These are phyloP conservation scores for Calcarius lapponicus DNA, from an alignment of 2,797 vertebrate genomes.

Conservation along the genomic window DNA sequence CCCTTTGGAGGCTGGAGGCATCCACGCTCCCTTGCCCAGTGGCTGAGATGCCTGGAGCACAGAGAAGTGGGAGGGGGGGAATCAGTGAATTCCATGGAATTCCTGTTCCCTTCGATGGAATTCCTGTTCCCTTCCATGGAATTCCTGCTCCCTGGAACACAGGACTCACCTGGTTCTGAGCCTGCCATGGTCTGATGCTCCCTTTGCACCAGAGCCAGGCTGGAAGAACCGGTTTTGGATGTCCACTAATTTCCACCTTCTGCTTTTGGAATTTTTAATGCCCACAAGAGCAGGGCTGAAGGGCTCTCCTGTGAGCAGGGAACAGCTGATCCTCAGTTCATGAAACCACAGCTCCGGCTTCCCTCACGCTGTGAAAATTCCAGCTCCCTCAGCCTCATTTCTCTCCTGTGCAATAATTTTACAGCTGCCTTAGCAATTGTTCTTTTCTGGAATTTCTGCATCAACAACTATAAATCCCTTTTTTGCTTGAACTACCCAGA, in stretches of 20 bases:
- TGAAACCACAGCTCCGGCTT: background rate
- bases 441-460: background rate
- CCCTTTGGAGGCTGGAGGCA: background rate
- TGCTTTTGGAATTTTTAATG: background rate
- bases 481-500: background rate
- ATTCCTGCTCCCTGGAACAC: background rate
- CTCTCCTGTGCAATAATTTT: background rate
- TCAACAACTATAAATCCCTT: background rate
- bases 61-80: background rate
- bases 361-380: background rate
- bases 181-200: background rate
- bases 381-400: background rate
- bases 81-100: background rate
- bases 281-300: background rate
- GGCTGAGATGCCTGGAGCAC: background rate
- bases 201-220: background rate
- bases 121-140: background rate
- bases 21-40: fast-evolving
- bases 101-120: background rate
- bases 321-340: background rate
- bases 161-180: background rate
- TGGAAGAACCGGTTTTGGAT: background rate
- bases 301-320: background rate
- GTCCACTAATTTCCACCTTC: background rate
- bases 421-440: background rate